Base-by-base conservation (phyloP, 1,140 invertebrate species). In the Aricia agestis region DNA sequence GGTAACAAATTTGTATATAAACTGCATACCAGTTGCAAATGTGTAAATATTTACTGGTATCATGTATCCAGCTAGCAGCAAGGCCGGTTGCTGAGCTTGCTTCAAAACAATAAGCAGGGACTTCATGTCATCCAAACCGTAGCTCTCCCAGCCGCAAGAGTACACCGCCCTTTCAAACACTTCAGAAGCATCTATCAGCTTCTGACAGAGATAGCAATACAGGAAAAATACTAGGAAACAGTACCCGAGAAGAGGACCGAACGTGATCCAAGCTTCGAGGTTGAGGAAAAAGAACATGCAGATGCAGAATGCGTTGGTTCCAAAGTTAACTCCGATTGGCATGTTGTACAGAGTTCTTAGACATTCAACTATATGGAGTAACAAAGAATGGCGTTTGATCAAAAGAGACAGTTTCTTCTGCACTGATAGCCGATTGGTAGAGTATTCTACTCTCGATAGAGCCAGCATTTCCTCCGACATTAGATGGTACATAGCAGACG, bases 81-180 rank as follows among this genome's bases (percentile, higher is more conserved):
- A 61, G 0, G 82, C 79, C 0, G 79, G 78, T 17, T n/a, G 13
- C 17, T 67, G 66, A 15, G 66, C 66, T 41, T 41, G 66, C 32
- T 67, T 67, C 10, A 67, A 67, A 15, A 67, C 15, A 17, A 67
- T 67, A 15, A 17, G 42, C 17, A 67, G 15, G 10, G 66, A 36
- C 72, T n/a, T 77, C 41, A 71, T 76, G 10, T 79, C 67, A 41
- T 71, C 66, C 11, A 72, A 72, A n/a, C 32, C 68, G 57, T 78
- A 79, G n/a, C 75, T 77, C 71, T 83, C 76, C 82, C 82, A 84
- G 15, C 81, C 79, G 52, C 81, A 79, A 63, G 72, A 76, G 31
- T 84, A 84, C 10, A 82, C 72, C 1, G 81, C 76, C 32, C 42
- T 75, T 68, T 84, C 76, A 31, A 82, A 76, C 61, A 69, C 74